Percentiles rank a stretch among this genome's conserved stretches.
Conservation (phyloP, 2,113 vertebrate species). For the Forbesichthys agassizii region DNA sequence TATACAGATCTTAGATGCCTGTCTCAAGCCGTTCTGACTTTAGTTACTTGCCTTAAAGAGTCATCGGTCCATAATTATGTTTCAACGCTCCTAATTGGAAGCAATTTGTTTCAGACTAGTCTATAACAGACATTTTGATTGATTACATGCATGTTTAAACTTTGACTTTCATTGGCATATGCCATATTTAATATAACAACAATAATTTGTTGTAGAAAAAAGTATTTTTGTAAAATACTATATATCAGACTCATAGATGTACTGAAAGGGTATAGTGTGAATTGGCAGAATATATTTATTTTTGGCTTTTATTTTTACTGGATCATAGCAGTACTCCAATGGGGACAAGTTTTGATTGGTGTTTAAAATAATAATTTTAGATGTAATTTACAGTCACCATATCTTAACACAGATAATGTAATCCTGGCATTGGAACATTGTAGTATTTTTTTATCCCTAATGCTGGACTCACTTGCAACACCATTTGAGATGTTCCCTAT, state of each 20-base stretch:
- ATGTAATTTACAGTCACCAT: conserved; percentile 2
- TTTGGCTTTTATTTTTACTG: conserved; percentile 61
- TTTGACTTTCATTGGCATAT: conserved; percentile 74
- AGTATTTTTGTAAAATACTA: conserved; percentile 75
- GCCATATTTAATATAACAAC: conserved; percentile 67
- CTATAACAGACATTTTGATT: conserved; percentile 59
- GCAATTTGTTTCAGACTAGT: conserved; percentile 73
- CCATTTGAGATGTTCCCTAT: not conserved
- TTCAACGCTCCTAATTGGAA: conserved; percentile 56
- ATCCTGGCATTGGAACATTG: not conserved
- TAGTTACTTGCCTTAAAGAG: conserved; percentile 79
- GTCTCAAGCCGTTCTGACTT: conserved; percentile 63
- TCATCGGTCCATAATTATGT: conserved; percentile 43
- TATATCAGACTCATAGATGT: conserved; percentile 54
- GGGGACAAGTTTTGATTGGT: conserved; percentile 27
- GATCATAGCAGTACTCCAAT: conserved; percentile 57
- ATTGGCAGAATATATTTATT: conserved; percentile 66
- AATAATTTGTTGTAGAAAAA: conserved; percentile 67
- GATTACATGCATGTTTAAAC: conserved; percentile 78
- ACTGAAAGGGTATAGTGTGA: conserved; percentile 58
- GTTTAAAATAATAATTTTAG: conserved; percentile 1
- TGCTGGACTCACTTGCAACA: not conserved
- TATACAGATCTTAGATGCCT: conserved; percentile 53
- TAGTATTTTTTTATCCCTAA: not conserved
- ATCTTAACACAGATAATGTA: not conserved